Evolutionary conservation across 2,888 invertebrate species (phyloP), one percentile per base, ranked within the genome.

Genomic region (Callimorpha dominula): DNA sequence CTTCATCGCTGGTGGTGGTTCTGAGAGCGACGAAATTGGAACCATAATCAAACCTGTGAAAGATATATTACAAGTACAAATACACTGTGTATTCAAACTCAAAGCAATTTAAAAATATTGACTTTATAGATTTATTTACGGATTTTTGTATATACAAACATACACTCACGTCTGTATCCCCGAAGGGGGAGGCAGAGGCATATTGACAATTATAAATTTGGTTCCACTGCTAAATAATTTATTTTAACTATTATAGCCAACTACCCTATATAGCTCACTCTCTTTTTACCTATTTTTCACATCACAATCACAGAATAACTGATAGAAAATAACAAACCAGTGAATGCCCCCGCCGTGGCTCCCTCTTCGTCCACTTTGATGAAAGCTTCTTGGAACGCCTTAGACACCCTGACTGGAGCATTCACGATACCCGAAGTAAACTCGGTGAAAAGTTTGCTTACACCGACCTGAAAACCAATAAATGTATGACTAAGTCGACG

Each of bases 1-100:
- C 49, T 78, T 62, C 54, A 88, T 40, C 0, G 86, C 77, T 12
- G 74, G 70, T 3, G 82, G 84, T 9, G 81, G 78, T 12, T 20
- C 49, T 12, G 72, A 81, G 3, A 42, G 20, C 1, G 64, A 4
- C 8, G 70, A 70, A 15, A n/a, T 42, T 15, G 64, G 0, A 31
- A 65, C 20, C 46, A 31, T 2, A 54, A 70, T 15, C n/a, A 42
- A 9, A 4, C 70, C 70, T 70, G 64, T 31, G n/a, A 63, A 63
- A 42, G n/a, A 66, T 5, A 31, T 20, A 17, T 9, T 54, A 54
- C n/a, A 54, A n/a, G 54, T 46, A 9, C 31, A 46, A 7, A 46
- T 8, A 7, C 46, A 46, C 11, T 46, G 5, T 46, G 8, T 46
- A n/a, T 31, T 31, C 1, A 31, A 31, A 31, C 1, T 31, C 31